phyloP scores from a whole-genome alignment of 2,888 invertebrate species.

The Melanchra persicariae region DNA sequence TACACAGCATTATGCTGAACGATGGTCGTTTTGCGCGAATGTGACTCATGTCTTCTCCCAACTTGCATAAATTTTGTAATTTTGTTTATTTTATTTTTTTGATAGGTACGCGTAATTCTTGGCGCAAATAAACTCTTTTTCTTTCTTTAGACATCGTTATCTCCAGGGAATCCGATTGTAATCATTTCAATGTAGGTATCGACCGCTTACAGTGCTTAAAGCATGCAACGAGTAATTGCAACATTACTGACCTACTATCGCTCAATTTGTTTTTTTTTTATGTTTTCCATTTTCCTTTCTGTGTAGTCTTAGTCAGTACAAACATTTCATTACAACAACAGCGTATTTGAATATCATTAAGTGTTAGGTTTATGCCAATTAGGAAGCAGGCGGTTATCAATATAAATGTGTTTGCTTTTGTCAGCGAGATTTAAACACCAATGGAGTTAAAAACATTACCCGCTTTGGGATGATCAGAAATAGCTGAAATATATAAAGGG shows the following conservation, averaged over 20 bases:
- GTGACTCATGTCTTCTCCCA: too few species aligned
- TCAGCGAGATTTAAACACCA: not conserved
- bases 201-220: not conserved
- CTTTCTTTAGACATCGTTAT: not conserved
- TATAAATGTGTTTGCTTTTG: not conserved
- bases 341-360: slow-evolving; percentile 15
- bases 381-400: not conserved
- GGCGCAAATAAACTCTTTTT: too few species aligned
- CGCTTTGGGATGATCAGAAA: not conserved
- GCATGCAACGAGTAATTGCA: not conserved
- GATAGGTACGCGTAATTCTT: too few species aligned
- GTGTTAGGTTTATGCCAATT: not conserved
- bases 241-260: not conserved
- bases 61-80: too few species aligned
- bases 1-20: too few species aligned
- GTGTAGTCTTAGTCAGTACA: not conserved
- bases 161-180: not conserved
- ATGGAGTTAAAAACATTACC: not conserved
- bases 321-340: not conserved
- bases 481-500: too few species aligned
- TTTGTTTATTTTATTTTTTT: too few species aligned
- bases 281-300: not conserved
- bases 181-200: not conserved
- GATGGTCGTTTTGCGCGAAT: too few species aligned
- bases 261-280: not conserved